Base-by-base conservation (phyloP, 2,797 vertebrate species). In the Selene dorsalis region DNA sequence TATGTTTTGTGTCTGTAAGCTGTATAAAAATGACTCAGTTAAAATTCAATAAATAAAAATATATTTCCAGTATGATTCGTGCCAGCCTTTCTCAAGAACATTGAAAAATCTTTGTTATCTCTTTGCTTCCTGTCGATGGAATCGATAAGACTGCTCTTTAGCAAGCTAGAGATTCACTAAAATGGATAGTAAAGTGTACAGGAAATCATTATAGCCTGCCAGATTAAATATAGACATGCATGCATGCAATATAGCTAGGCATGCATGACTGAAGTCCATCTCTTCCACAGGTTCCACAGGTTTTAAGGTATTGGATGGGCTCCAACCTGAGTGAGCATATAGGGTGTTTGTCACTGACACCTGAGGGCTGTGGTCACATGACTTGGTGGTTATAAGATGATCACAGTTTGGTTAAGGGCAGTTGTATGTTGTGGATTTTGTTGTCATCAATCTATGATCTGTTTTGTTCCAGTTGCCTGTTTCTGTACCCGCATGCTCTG, bases 91-190 rank as follows among this genome's bases (percentile, higher is more conserved):
- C 26, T 24, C 6, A 50, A 43, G 16, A 69, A n/a, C 50, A 7
- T 22, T 58, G 55, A 59, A 57, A 4, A 62, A 32, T 26, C 26
- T 81, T 41, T 38, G 8, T 30, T 45, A 50, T 69, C 28, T 9
- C 30, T 47, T 64, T 55, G 16, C 57, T 84, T 84, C 69, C 83
- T 80, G 72, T 53, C 56, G 4, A 48, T 59, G 10, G 4, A 87
- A 92, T 93, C 88, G 74, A 93, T 93, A 81, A 67, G 52, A 39
- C 48, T 18, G n/a, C 74, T 89, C 60, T 78, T 62, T 12, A 56
- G 75, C 64, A 73, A 64, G 53, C 69, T 72, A 39, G 61, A 53
- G 73, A 75, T 64, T 68, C 24, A 60, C 47, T 73, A 28, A 52
- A 60, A 85, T 81, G 83, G 73, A 67, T 65, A 22, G 13, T 75